A percentile compares a stretch with the other conserved stretches of the same genome.
Evolutionary conservation across 2,797 vertebrate genomes (phyloP).

Genomic region (Ceryle rudis): DNA sequence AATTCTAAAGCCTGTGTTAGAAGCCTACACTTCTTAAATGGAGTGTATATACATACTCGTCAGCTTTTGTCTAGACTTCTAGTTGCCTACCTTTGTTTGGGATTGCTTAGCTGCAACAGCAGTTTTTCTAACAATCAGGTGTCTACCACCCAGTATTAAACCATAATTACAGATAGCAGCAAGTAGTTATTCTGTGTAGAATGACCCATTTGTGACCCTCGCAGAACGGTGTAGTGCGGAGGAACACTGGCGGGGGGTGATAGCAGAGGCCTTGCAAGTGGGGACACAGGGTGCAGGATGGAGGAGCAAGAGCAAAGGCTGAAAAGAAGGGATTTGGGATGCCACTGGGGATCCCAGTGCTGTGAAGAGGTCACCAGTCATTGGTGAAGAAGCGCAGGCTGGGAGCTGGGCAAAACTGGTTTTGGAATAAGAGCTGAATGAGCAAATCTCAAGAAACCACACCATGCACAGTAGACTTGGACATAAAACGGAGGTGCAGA

Average conservation of each 20-base stretch:
- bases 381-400: not conserved
- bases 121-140: not conserved
- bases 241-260: fast-evolving
- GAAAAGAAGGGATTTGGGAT: fast-evolving
- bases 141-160: not conserved
- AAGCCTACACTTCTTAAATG: not conserved
- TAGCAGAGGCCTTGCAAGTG: not conserved
- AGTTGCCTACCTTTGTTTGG: not conserved
- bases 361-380: not conserved
- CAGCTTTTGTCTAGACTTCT: not conserved
- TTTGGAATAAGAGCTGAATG: not conserved
- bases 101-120: not conserved
- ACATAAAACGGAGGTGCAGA: not conserved
- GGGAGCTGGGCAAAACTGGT: not conserved
- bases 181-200: not conserved
- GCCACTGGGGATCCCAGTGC: not conserved
- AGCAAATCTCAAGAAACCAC: not conserved
- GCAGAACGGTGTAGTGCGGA: not conserved
- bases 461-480: not conserved
- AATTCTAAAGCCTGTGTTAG: not conserved
- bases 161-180: not conserved
- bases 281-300: not conserved
- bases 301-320: not conserved
- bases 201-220: not conserved
- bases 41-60: not conserved